phyloP scores from a whole-genome alignment of 2,113 vertebrate species.

The Poecile atricapillus region DNA sequence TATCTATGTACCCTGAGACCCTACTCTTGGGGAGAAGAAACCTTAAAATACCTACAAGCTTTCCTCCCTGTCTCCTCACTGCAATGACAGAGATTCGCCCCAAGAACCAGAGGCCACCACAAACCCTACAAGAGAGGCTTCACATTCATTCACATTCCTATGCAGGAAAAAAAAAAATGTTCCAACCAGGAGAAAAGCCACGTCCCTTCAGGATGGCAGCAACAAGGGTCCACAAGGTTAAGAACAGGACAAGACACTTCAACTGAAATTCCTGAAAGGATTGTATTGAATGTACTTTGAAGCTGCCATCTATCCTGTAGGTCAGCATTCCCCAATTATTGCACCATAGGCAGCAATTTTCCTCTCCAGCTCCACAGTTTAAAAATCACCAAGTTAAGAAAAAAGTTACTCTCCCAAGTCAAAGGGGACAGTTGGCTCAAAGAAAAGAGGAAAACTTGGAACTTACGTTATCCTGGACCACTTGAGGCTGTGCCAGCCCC shows the following conservation, averaged over 20 bases:
- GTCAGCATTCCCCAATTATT: background rate
- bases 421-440: background rate
- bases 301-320: background rate
- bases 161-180: background rate
- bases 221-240: background rate
- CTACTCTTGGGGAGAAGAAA: background rate
- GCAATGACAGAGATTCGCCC: fast-evolving
- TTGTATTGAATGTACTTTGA: fast-evolving
- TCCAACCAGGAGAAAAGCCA: background rate
- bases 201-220: background rate
- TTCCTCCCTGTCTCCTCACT: background rate
- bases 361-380: background rate
- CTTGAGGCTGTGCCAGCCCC: background rate
- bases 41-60: background rate
- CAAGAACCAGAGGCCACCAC: background rate
- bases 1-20: background rate
- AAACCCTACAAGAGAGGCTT: background rate
- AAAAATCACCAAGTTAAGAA: background rate
- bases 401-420: background rate
- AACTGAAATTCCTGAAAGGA: background rate
- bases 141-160: background rate
- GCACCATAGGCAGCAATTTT: background rate
- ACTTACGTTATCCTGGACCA: background rate
- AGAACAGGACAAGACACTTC: background rate
- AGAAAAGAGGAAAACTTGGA: background rate